Evolutionary conservation across 2,888 invertebrate species (phyloP).

Genomic region (Raillietiella orientalis): DNA sequence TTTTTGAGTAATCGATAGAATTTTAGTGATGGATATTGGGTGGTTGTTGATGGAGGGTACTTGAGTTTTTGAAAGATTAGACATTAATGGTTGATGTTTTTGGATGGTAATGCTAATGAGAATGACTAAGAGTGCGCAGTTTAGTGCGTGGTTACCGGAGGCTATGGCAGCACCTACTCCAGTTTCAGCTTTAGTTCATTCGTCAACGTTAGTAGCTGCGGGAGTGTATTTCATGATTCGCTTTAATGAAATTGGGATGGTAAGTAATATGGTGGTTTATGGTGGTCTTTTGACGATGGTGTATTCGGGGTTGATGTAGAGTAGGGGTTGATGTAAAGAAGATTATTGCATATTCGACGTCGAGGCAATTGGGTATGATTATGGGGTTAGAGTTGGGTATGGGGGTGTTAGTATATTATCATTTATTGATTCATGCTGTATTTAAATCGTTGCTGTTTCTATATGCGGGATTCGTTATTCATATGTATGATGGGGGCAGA

Average conservation of each 20-base stretch:
- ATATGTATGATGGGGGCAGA: slow-evolving; percentile 25
- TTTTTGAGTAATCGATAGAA: slow-evolving; percentile 37
- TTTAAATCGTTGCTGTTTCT: slow-evolving; percentile 42
- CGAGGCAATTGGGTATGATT: slow-evolving; percentile 39
- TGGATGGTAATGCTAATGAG: too few species aligned
- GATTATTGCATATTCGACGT: slow-evolving; percentile 40
- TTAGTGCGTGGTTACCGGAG: slow-evolving; percentile 36
- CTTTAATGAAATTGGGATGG: slow-evolving; percentile 18
- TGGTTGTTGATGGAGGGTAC: too few species aligned
- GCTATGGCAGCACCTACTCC: slow-evolving; percentile 45
- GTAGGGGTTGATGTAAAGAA: slow-evolving; percentile 27
- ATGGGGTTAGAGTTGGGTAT: slow-evolving; percentile 25
- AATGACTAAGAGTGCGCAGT: slow-evolving; percentile 48
- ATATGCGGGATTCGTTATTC: slow-evolving; percentile 32
- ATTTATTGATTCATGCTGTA: slow-evolving; percentile 34
- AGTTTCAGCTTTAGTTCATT: slow-evolving; percentile 39
- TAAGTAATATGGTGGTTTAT: slow-evolving; percentile 19
- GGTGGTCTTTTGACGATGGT: slow-evolving; percentile 13
- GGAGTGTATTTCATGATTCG: slow-evolving; percentile 39
- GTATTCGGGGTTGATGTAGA: slow-evolving; percentile 11
- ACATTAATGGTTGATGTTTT: slow-evolving; percentile 21
- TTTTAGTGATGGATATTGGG: too few species aligned
- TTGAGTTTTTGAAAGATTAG: slow-evolving; percentile 21
- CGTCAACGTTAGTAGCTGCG: slow-evolving; percentile 41
- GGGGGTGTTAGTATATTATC: slow-evolving; percentile 28